Percentiles rank a stretch among this genome's conserved stretches.
These are phyloP conservation scores for Smutsia temminckii DNA, from an alignment of 2,797 vertebrate species.

Conservation along the genomic window DNA sequence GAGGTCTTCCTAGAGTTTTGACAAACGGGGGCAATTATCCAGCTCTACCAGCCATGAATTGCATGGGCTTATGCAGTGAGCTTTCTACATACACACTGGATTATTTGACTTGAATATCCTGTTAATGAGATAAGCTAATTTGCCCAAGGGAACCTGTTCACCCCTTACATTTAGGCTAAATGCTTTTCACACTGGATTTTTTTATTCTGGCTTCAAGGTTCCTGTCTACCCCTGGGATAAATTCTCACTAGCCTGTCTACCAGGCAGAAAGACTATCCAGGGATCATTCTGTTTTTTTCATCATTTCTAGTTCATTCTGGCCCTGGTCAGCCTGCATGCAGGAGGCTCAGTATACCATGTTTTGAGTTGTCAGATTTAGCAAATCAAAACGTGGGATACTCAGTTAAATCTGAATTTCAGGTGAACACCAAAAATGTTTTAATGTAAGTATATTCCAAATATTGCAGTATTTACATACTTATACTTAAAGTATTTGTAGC, in stretches of 20 bases:
- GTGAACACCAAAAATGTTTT: not conserved
- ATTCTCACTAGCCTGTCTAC: not conserved
- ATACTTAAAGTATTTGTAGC: not conserved
- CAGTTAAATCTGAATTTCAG: constrained; percentile 48
- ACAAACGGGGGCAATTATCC: constrained; percentile 53
- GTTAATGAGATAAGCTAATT: constrained; percentile 66
- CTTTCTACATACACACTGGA: constrained; percentile 53
- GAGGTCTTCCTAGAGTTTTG: constrained; percentile 60
- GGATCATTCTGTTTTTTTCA: not conserved
- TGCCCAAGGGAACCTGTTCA: constrained; percentile 54
- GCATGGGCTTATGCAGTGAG: constrained; percentile 28
- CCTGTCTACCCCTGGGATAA: not conserved
- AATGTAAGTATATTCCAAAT: not conserved
- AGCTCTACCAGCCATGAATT: constrained; percentile 53
- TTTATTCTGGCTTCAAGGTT: not conserved
- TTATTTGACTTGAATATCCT: constrained; percentile 56
- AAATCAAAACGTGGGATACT: not conserved
- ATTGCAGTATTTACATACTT: not conserved
- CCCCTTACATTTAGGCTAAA: constrained; percentile 46
- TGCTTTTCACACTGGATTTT: constrained; percentile 31
- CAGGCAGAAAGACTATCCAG: not conserved
- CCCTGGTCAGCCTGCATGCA: not conserved
- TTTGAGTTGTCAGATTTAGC: not conserved
- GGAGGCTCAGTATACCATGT: not conserved
- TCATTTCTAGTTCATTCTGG: not conserved